Base-by-base conservation (phyloP, 2,113 vertebrate genomes). In the Nothobranchius kuhntae region DNA sequence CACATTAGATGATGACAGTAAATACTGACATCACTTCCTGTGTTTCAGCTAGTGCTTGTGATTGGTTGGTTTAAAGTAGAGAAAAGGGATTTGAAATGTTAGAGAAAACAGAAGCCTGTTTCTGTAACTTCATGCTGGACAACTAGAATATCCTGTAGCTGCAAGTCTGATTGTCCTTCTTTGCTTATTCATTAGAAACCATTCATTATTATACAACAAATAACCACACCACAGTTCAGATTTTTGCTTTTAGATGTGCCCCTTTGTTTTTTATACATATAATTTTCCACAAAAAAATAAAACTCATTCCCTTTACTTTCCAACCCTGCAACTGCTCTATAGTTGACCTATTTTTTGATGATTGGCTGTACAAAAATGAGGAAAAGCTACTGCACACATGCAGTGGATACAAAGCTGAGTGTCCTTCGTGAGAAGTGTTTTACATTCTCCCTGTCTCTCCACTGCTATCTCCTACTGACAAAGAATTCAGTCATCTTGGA, bases 401-500 rank as follows among this genome's bases (percentile, higher is more conserved):
- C 66, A 59, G 53, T 68, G n/a, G 17, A 73, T 53, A 56, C 17
- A 83, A 68, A 81, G 64, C 77, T 65, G 65, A 81, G 65, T 55
- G 59, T 77, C 77, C 61, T 63, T 68, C 56, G 46, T 60, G 78
- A 87, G 82, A 89, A 78, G 80, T 45, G 15, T 51, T 65, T 59
- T 17, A 54, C 65, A 65, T 63, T 71, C 84, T 89, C 90, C 84
- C 81, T 90, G 81, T 75, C 71, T 84, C 77, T 71, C 42, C 36
- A 38, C 53, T 47, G 64, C 68, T 45, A 12, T 76, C 78, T 72
- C 12, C 66, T 59, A 45, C 15, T 9, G 9, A 87, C 88, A 92
- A 89, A 91, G 84, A 77, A 73, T 80, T 83, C 80, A 86, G 86
- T 91, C 77, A 87, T 81, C 56, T 77, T 78, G 10, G 79, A 86